Percentiles rank a stretch among this genome's conserved stretches.
These are phyloP conservation scores for Leucoraja ocellata DNA, from an alignment of 2,797 vertebrate species.

Conservation along the genomic window DNA sequence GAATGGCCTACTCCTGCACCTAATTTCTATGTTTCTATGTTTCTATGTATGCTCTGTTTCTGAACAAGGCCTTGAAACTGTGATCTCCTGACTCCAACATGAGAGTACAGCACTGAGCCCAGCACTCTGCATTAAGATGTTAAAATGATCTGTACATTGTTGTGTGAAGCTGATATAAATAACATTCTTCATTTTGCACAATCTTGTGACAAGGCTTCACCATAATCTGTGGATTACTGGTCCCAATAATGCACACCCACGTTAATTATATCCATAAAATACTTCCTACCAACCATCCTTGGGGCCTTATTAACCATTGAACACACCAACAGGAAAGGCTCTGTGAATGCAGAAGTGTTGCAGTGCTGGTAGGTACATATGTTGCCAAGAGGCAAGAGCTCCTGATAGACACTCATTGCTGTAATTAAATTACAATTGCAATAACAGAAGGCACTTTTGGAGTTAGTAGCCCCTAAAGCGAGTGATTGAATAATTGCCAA, in stretches of 20 bases:
- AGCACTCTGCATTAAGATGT: neutral
- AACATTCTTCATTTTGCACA: neutral
- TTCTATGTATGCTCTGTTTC: too few relatives aligned
- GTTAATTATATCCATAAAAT: neutral
- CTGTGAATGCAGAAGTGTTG: neutral
- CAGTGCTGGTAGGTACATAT: neutral
- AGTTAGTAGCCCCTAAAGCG: neutral
- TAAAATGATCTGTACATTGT: neutral
- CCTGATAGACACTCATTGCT: neutral
- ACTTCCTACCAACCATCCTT: neutral
- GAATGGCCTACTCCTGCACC: too few relatives aligned
- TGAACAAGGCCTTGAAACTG: neutral
- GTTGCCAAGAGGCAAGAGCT: neutral
- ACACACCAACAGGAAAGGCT: neutral
- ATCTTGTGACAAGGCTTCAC: neutral
- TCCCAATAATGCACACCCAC: neutral
- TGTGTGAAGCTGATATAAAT: neutral
- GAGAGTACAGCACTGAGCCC: neutral
- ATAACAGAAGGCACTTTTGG: neutral
- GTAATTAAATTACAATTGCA: neutral
- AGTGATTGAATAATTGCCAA: too few relatives aligned
- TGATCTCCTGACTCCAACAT: neutral
- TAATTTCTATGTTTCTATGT: too few relatives aligned
- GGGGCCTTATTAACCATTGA: neutral
- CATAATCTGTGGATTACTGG: neutral